Percentiles rank a stretch among this genome's conserved stretches.
phyloP scores from a whole-genome alignment of 2,113 vertebrate species.

The Rhynchopsitta pachyrhyncha region DNA sequence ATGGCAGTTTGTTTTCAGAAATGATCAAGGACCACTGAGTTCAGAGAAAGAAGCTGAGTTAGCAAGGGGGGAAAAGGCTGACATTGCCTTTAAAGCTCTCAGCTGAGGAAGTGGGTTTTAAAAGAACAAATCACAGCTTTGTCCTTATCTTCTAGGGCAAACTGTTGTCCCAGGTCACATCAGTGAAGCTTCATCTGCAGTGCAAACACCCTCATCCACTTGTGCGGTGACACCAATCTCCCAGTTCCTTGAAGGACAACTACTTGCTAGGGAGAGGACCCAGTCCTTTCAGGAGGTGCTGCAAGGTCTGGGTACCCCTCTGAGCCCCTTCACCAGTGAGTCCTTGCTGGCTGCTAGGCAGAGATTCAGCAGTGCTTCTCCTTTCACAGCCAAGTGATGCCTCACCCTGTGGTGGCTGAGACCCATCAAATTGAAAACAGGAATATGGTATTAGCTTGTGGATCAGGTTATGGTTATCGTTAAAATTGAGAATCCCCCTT shows the following conservation, averaged over 20 bases:
- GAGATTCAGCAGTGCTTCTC: not conserved
- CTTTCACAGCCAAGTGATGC: not conserved
- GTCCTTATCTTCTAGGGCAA: not conserved
- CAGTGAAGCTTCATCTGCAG: not conserved
- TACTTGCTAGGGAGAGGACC: fast-evolving
- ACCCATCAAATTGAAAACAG: not conserved
- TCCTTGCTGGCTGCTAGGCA: not conserved
- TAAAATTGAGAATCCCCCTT: not conserved
- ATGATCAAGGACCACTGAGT: not conserved
- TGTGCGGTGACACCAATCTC: not conserved
- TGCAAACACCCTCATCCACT: not conserved
- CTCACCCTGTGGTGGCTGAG: not conserved
- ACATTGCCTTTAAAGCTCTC: not conserved
- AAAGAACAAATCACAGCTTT: not conserved
- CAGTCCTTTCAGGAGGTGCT: fast-evolving
- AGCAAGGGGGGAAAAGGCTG: not conserved
- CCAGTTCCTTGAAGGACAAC: not conserved
- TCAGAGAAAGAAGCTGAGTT: not conserved
- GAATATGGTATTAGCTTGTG: not conserved
- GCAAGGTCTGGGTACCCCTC: not conserved
- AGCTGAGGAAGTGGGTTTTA: not conserved
- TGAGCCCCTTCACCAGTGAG: not conserved
- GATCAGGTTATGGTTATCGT: not conserved
- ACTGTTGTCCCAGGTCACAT: not conserved
- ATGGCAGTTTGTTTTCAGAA: not conserved